Evolutionary conservation across 2,113 vertebrate genomes (phyloP), one percentile per base, ranked within the genome.

Genomic region (Seriola rivoliana): DNA sequence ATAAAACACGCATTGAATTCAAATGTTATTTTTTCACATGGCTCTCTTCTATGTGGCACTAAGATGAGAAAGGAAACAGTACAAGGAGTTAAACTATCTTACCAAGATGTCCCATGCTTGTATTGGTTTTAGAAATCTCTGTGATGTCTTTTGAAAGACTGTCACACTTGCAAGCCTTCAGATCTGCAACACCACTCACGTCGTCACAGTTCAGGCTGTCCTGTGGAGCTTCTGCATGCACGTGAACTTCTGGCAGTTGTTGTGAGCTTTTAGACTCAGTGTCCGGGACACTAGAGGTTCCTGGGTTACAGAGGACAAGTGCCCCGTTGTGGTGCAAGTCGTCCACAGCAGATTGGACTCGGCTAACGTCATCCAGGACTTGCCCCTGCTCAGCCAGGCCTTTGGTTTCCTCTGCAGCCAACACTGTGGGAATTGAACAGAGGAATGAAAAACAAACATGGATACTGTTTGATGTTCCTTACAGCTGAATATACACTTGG

Each of bases 231-330:
- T 55, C 60, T 14, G 57, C 42, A 8, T 12, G 36, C 63, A 8
- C 40, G 23, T 17, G 29, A 48, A 63, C 29, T 3, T 71, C 75
- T 32, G 29, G n/a, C 2, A 63, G 62, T 48, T 19, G 62, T 1
- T 19, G 19, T n/a, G 42, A 40, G 8, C 38, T 36, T 50, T 80
- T 44, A 60, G 59, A 64, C 40, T 84, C 80, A 16, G 40, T 11
- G 4, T 85, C 85, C 25, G 85, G 80, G 55, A 84, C 25, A 48
- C 81, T 83, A 76, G 85, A 70, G 11, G 89, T 78, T 29, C 78
- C 88, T 8, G 88, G 91, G 84, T 95, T 95, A 78, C 93, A 91
- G 79, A 95, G 85, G 84, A 95, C 80, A 7, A 95, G 89, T 0
- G 69, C 29, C 48, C 65, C 67, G 5, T 81, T 86, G 55, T 66